Evolutionary conservation across 2,113 vertebrate genomes (phyloP), one percentile per base, ranked within the genome.

Genomic region (Climacteris rufus): DNA sequence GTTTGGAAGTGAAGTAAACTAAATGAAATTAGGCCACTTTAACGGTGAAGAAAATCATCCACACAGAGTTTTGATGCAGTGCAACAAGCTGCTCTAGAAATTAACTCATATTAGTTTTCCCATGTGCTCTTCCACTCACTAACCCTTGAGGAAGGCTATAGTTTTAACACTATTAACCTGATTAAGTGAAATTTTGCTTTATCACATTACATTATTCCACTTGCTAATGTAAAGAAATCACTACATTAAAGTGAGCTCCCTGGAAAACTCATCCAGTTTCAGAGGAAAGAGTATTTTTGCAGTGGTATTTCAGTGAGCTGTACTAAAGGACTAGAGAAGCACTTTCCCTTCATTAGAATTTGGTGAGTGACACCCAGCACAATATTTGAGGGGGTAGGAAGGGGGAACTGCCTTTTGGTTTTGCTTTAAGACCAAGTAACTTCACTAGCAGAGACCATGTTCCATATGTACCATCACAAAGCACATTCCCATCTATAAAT

Each of bases 1-100:
- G 52, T 91, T 94, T 87, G 60, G 56, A 94, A 87, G 42, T 7
- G 23, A 93, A 91, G 70, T 89, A 44, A 89, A 75, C 47, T 56
- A 65, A 94, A 95, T 95, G 2, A 2, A 91, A 92, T 94, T 78
- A 91, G 37, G 52, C 18, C 37, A 37, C 81, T 89, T 63, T 8
- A 89, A 84, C 28, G 15, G 72, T 87, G 65, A 94, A 89, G 44
- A 77, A 86, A 80, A 92, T 68, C 75, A 69, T 45, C 63, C 66
- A 77, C 74, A 47, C 8, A 4, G 60, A 76, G 24, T 70, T 89
- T 47, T 49, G 37, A 94, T 56, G 49, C 83, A 89, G 23, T 31
- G 21, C 56, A 86, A 77, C 39, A 71, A 79, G 53, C 37, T 30
- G 35, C 89, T 87, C 79, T 82, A 72, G 70, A 80, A 92, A 94